Base-by-base conservation (phyloP, 2,113 vertebrate genomes). In the Bambusicola thoracicus region DNA sequence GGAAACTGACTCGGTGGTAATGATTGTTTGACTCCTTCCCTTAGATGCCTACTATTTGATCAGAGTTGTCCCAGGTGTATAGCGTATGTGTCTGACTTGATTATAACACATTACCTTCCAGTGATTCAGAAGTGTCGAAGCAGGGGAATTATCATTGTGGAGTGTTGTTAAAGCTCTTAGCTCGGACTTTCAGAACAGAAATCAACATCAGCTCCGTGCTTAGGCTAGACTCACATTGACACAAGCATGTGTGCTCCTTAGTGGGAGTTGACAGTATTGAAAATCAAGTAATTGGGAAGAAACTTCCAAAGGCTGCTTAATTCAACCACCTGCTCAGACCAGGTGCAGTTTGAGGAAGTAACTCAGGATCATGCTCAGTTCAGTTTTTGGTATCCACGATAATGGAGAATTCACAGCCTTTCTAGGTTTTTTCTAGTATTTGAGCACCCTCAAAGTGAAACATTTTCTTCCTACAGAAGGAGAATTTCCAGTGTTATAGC, bases 1-100 rank as follows among this genome's bases (percentile, higher is more conserved):
- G 81, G 43, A 59, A 83, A 93, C 41, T 67, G 68, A 13, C 75
- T 95, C 67, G n/a, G 41, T 62, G 32, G 25, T 88, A 80, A 82
- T 30, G 62, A 83, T 18, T 16, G 19, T 96, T 93, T 94, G 89
- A 91, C 75, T 96, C 79, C 53, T 81, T 44, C 79, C 82, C 80
- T 82, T 85, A 84, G 53, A 88, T 9, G 8, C 48, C 0, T 3
- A 63, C 55, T 81, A 8, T 55, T 82, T 87, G 81, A 67, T 94
- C 34, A 68, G 75, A 76, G 81, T 95, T 87, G 90, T 32, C 59
- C 2, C 27, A 62, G 81, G 46, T 93, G 76, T 78, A 20, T 11
- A 48, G 34, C 92, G 21, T 36, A 29, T 44, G 43, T 85, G 66
- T 96, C 73, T 12, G 9, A 63, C 48, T 95, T 87, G 30, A 74